Evolutionary conservation across 2,888 invertebrate genomes (phyloP).

Genomic region (Iselma pallidipennis): DNA sequence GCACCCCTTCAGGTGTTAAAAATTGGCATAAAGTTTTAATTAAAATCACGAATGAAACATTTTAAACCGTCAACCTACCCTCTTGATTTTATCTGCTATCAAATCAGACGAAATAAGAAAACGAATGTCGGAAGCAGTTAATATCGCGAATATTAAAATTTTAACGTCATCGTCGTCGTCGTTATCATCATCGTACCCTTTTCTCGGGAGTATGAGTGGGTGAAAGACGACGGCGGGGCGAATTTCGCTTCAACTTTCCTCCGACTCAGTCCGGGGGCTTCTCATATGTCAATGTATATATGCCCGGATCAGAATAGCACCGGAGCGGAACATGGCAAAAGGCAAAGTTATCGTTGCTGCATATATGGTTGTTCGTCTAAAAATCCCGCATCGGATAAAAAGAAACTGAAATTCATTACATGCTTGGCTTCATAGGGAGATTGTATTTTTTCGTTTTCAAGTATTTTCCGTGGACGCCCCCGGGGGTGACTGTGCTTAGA

Average conservation of each 20-base stretch:
- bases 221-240: conserved; percentile 18
- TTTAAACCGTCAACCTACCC: not conserved
- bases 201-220: conserved; percentile 8
- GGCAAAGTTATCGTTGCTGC: conserved; percentile 32
- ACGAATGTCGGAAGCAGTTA: conserved; percentile 30
- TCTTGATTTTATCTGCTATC: conserved; percentile 1
- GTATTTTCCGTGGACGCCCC: conserved; percentile 45
- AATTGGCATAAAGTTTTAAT: no score
- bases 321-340: conserved; percentile 40
- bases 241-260: conserved; percentile 30
- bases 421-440: conserved; percentile 55
- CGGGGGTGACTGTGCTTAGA: conserved; percentile 38
- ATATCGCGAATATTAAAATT: conserved; percentile 49
- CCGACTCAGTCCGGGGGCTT: conserved; percentile 42
- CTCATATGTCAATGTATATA: conserved; percentile 49
- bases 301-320: conserved; percentile 38
- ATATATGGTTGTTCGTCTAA: conserved; percentile 27
- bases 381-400: conserved; percentile 43
- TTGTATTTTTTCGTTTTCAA: conserved; percentile 52
- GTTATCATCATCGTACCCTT: conserved; percentile 5
- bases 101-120: conserved; percentile 10
- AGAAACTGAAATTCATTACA: conserved; percentile 55
- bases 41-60: not conserved
- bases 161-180: conserved; percentile 36
- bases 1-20: no score